A percentile compares a stretch with the other conserved stretches of the same genome.
Conservation (phyloP, 2,797 vertebrate species). For the Spondyliosoma cantharus region DNA sequence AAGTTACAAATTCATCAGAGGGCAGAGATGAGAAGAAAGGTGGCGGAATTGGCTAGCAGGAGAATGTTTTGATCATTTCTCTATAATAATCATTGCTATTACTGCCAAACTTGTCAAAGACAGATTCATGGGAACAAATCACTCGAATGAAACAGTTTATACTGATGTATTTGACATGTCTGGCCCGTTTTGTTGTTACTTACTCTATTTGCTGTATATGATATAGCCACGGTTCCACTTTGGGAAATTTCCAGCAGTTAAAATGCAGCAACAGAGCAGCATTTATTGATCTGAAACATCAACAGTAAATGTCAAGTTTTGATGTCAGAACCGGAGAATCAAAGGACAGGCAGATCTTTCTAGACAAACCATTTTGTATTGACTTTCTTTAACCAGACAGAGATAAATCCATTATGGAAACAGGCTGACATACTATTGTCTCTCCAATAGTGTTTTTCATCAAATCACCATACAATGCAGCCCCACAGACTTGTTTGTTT, state of each 20-base stretch:
- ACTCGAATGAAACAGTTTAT: neutral
- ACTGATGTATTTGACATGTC: slow-evolving; percentile 13
- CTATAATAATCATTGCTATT: neutral
- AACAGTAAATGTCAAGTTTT: slow-evolving; percentile 51
- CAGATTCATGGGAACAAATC: neutral
- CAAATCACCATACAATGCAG: neutral
- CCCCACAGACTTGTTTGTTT: neutral
- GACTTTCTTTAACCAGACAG: slow-evolving; percentile 27
- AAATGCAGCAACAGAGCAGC: slow-evolving; percentile 23
- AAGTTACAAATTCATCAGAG: slow-evolving; percentile 22
- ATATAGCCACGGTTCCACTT: slow-evolving; percentile 16
- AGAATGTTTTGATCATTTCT: neutral
- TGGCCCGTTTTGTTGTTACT: neutral
- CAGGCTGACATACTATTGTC: slow-evolving; percentile 11
- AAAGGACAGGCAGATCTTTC: slow-evolving; percentile 23
- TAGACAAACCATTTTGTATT: slow-evolving; percentile 44
- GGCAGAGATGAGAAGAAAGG: neutral
- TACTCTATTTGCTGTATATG: slow-evolving; percentile 3
- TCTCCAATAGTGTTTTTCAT: neutral
- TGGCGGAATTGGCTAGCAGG: neutral
- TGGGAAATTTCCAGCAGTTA: slow-evolving; percentile 25
- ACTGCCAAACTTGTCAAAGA: neutral
- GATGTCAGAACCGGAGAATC: slow-evolving; percentile 17
- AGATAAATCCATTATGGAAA: slow-evolving; percentile 13
- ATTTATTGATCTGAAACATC: slow-evolving; percentile 44